phyloP scores from a whole-genome alignment of 2,113 vertebrate genomes.

The Ciconia maguari region DNA sequence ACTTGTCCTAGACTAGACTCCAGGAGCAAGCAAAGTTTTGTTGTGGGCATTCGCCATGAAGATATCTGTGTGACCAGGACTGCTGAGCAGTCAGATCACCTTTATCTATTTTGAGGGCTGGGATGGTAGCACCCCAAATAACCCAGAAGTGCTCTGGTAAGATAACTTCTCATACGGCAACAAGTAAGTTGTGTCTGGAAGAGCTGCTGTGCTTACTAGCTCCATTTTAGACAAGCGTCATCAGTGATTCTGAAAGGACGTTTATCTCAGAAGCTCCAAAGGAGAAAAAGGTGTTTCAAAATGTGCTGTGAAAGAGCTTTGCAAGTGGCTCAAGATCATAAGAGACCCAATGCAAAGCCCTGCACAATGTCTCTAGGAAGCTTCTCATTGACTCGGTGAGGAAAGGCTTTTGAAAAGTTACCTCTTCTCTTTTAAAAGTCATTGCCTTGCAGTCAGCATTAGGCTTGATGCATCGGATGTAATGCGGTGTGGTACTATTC shows the following conservation, averaged over 20 bases:
- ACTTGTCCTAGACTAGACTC: background rate
- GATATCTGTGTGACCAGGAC: background rate
- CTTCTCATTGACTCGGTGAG: background rate
- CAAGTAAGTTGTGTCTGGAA: background rate
- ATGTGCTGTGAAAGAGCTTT: background rate
- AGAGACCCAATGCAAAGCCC: background rate
- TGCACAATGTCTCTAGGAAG: background rate
- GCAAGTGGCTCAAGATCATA: background rate
- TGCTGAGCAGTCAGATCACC: background rate
- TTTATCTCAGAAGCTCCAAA: background rate
- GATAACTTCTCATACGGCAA: background rate
- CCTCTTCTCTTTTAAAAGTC: slow-evolving; percentile 86
- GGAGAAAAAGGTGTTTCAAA: background rate
- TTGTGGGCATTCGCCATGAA: background rate
- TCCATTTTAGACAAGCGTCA: background rate
- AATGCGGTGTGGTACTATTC: slow-evolving; percentile 87
- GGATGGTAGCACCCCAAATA: background rate
- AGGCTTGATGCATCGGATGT: slow-evolving; percentile 96
- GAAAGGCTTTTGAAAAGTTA: slow-evolving; percentile 46
- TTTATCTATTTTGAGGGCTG: background rate
- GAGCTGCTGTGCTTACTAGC: background rate
- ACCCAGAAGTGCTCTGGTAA: background rate
- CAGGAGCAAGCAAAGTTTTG: background rate
- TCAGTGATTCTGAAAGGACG: background rate
- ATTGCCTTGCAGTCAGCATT: slow-evolving; percentile 86